phyloP scores from a whole-genome alignment of 1,140 invertebrate genomes.

The Antheraea mylitta region DNA sequence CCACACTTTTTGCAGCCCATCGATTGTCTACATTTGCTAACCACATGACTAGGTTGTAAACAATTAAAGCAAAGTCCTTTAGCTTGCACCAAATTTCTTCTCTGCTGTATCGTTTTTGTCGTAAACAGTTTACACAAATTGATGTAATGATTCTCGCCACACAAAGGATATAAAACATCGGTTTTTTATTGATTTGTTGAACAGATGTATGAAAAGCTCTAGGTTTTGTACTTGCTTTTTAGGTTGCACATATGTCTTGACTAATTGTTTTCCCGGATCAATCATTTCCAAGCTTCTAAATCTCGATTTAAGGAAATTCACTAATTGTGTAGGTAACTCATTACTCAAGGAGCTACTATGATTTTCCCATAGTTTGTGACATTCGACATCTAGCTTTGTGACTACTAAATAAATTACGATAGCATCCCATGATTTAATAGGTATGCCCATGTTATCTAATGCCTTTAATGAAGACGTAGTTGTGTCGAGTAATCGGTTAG shows the following conservation, averaged over 20 bases:
- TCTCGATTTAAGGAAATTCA: not conserved
- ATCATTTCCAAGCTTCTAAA: not conserved
- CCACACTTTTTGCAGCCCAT: not conserved
- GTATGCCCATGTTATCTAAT: constrained; percentile 22
- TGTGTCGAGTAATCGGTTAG: constrained; percentile 24
- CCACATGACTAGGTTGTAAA: no score
- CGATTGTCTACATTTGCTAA: no score
- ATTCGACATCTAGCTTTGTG: constrained; percentile 26
- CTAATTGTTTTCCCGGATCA: not conserved
- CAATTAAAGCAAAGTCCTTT: no score
- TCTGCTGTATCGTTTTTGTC: no score
- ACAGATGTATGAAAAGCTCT: not conserved
- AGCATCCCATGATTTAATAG: constrained; percentile 24
- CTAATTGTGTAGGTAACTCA: not conserved
- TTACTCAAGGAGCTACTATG: not conserved
- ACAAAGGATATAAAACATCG: no score
- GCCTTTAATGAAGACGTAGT: constrained; percentile 24
- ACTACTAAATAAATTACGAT: constrained; percentile 27
- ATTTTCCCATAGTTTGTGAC: constrained; percentile 27
- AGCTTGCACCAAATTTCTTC: no score
- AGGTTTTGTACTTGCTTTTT: not conserved
- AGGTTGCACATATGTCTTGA: not conserved
- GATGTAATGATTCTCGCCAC: no score
- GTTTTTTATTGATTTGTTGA: no score
- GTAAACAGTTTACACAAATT: no score